A percentile compares a stretch with the other conserved stretches of the same genome.
Evolutionary conservation across 2,113 vertebrate species (phyloP).

Genomic region (Uropsilus gracilis): DNA sequence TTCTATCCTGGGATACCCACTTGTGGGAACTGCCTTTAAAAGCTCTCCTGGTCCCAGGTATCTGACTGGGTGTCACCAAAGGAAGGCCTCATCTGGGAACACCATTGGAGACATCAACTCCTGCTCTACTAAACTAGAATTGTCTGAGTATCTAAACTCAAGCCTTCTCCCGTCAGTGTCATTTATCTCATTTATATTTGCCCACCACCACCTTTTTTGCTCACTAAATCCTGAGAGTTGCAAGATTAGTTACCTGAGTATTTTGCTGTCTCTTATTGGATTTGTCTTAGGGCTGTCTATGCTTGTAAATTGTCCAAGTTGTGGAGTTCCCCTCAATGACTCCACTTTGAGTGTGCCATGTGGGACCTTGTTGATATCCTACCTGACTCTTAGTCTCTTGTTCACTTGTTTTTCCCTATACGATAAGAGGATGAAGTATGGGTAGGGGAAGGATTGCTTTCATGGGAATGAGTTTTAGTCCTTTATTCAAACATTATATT

Average conservation of each 20-base stretch:
- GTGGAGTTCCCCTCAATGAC: not conserved
- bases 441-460: constrained; percentile 6
- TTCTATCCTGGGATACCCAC: not conserved
- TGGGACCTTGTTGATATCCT: not conserved
- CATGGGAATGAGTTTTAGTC: not conserved
- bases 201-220: not conserved
- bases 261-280: not conserved
- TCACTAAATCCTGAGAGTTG: accelerated
- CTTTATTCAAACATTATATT: constrained; percentile 29
- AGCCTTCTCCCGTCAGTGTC: too few species aligned
- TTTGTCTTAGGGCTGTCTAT: not conserved
- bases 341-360: not conserved
- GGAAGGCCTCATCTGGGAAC: not conserved
- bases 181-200: too few species aligned
- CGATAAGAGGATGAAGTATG: not conserved
- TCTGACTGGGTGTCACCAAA: not conserved
- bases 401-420: not conserved
- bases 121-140: not conserved
- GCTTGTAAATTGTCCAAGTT: not conserved
- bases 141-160: accelerated
- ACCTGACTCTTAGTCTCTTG: not conserved
- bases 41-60: not conserved
- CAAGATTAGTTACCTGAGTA: not conserved
- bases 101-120: not conserved
- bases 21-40: not conserved